These are phyloP conservation scores for Acleris emargana DNA, from an alignment of 2,888 invertebrate genomes.

Conservation along the genomic window DNA sequence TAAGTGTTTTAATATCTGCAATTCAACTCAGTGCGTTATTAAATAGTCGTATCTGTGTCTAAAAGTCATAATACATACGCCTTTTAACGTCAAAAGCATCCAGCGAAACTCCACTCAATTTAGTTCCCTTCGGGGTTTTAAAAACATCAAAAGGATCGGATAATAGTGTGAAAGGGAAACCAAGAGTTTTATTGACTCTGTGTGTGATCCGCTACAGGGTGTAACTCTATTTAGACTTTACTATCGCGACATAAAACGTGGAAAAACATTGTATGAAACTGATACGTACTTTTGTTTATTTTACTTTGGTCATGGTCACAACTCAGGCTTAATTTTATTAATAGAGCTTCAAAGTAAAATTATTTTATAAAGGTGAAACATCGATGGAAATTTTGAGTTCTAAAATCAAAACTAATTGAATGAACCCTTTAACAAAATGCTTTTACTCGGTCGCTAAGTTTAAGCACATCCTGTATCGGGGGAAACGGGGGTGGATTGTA, in stretches of 20 bases:
- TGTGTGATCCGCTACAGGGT: slow-evolving; percentile 57
- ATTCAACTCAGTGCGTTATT: no score
- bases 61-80: background rate
- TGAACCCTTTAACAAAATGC: slow-evolving; percentile 35
- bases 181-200: slow-evolving; percentile 64
- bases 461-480: slow-evolving; percentile 39
- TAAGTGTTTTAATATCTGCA: no score
- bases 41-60: no score
- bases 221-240: slow-evolving; percentile 40
- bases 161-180: slow-evolving; percentile 60
- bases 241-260: slow-evolving; percentile 26
- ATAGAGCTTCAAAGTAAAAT: background rate
- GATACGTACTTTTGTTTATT: slow-evolving; percentile 20
- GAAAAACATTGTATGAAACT: slow-evolving; percentile 16
- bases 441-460: slow-evolving; percentile 32
- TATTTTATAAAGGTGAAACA: background rate
- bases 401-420: slow-evolving; percentile 29
- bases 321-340: background rate
- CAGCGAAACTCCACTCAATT: slow-evolving; percentile 47
- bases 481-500: slow-evolving; percentile 45
- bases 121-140: slow-evolving; percentile 58
- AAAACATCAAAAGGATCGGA: slow-evolving; percentile 66
- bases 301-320: slow-evolving; percentile 16
- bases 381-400: slow-evolving; percentile 15
- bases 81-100: slow-evolving; percentile 25